Evolutionary conservation across 2,888 invertebrate species (phyloP).

Genomic region (Drosophila nr. fundita): DNA sequence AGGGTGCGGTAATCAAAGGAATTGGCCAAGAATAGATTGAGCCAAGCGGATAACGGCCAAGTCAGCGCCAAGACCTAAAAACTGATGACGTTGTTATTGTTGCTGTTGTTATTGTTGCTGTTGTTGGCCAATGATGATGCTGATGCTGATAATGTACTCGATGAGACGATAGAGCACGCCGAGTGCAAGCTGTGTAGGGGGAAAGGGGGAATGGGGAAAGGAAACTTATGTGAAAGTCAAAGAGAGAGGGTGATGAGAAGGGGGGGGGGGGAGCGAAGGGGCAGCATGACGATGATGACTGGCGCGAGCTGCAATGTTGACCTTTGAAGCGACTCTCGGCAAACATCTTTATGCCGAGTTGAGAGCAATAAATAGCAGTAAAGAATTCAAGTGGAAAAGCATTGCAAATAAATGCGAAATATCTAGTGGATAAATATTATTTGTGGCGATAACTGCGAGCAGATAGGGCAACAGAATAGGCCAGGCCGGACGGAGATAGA

Average conservation of each 20-base stretch:
- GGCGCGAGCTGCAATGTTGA: slow-evolving; percentile 70
- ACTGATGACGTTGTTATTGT: slow-evolving; percentile 71
- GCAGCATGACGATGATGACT: slow-evolving; percentile 56
- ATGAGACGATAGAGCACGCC: slow-evolving; percentile 74
- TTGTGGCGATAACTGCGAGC: slow-evolving; percentile 53
- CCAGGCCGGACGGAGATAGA: slow-evolving; percentile 10
- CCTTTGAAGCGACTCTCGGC: slow-evolving; percentile 67
- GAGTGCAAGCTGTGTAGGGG: slow-evolving; percentile 41
- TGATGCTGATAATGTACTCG: slow-evolving; percentile 63
- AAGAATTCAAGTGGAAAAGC: slow-evolving; percentile 66
- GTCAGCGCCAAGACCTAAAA: slow-evolving; percentile 69
- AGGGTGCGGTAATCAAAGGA: slow-evolving; percentile 81
- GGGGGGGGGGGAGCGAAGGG: neutral
- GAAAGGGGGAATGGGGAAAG: slow-evolving; percentile 6
- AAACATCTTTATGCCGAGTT: slow-evolving; percentile 69
- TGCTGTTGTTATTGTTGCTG: slow-evolving; percentile 11
- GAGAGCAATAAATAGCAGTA: slow-evolving; percentile 72
- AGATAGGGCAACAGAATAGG: slow-evolving; percentile 10
- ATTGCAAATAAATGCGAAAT: slow-evolving; percentile 70
- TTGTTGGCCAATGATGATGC: slow-evolving; percentile 47
- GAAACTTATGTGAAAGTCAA: slow-evolving; percentile 70
- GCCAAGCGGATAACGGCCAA: slow-evolving; percentile 72
- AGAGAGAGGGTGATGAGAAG: slow-evolving; percentile 10
- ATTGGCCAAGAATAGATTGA: slow-evolving; percentile 70
- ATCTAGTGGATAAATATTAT: slow-evolving; percentile 69